A percentile compares a stretch with the other conserved stretches of the same genome.
These are phyloP conservation scores for Callopanchax toddi DNA, from an alignment of 2,113 vertebrate species.

Conservation along the genomic window DNA sequence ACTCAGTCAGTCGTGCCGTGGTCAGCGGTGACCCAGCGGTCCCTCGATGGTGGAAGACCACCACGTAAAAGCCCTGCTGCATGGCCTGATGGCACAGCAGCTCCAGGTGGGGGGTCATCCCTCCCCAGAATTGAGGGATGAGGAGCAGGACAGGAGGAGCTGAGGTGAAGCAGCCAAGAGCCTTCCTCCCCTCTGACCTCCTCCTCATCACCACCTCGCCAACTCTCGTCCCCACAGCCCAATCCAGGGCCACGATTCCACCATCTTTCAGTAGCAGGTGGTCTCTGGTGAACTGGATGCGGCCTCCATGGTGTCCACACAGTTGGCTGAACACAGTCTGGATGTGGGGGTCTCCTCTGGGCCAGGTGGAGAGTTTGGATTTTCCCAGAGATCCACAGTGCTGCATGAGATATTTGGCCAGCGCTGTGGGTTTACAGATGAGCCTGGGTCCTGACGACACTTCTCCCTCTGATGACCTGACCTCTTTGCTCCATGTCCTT, in stretches of 20 bases:
- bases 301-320: conserved; percentile 49
- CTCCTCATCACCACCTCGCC: conserved; percentile 29
- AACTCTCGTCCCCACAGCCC: conserved; percentile 76
- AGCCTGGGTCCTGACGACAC: conserved; percentile 47
- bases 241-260: conserved; percentile 84
- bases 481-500: not conserved
- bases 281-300: conserved; percentile 77
- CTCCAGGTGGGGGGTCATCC: conserved; percentile 78
- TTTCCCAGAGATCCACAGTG: conserved; percentile 63
- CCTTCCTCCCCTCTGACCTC: conserved; percentile 40
- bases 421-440: conserved; percentile 81
- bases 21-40: conserved; percentile 81
- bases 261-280: conserved; percentile 81
- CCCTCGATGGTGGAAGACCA: conserved; percentile 83
- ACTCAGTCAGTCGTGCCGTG: conserved; percentile 79
- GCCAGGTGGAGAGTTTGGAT: conserved; percentile 58
- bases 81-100: conserved; percentile 80
- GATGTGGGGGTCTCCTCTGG: conserved; percentile 75
- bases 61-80: conserved; percentile 81
- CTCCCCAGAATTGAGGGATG: conserved; percentile 84
- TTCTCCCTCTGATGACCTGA: conserved; percentile 4
- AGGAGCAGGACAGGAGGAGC: conserved; percentile 80
- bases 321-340: conserved; percentile 79
- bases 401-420: conserved; percentile 78
- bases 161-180: conserved; percentile 31